Percentiles rank a stretch among this genome's conserved stretches.
Evolutionary conservation across 2,888 invertebrate species (phyloP).

Genomic region (Hyalella azteca): DNA sequence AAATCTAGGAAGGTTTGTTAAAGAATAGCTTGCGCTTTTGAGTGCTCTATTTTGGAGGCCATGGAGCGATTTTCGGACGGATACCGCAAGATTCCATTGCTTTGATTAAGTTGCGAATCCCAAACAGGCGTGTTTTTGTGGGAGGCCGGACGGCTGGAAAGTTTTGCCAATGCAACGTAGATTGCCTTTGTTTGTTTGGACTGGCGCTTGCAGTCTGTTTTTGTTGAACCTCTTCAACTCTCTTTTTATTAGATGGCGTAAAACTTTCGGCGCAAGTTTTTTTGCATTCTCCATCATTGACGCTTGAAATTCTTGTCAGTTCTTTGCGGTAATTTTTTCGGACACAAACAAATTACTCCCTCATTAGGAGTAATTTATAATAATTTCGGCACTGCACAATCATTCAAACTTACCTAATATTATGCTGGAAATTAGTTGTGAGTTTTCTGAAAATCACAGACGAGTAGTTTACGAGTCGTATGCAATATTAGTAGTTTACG

Average conservation of each 20-base stretch:
- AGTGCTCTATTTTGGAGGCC: background rate
- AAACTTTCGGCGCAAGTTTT: constrained; percentile 3
- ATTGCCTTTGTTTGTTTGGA: constrained; percentile 39
- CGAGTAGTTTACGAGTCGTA: too few species aligned
- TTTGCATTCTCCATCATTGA: constrained; percentile 8
- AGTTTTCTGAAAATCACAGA: too few species aligned
- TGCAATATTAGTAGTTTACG: too few species aligned
- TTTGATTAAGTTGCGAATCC: constrained; percentile 36
- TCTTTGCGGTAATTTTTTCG: background rate
- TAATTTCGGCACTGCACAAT: too few species aligned
- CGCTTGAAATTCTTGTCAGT: background rate
- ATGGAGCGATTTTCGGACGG: constrained; percentile 18
- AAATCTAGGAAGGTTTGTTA: too few species aligned
- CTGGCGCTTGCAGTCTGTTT: constrained; percentile 29
- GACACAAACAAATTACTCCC: too few species aligned
- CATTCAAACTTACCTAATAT: too few species aligned
- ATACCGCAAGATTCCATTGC: constrained; percentile 37
- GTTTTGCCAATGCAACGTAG: constrained; percentile 40
- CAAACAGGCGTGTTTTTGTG: constrained; percentile 37
- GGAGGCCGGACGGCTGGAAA: constrained; percentile 16
- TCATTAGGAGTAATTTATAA: too few species aligned
- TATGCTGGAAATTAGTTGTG: too few species aligned
- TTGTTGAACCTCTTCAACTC: constrained; percentile 32
- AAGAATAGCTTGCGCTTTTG: background rate
- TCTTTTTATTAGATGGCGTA: constrained; percentile 16